Base-by-base conservation (phyloP, 2,113 vertebrate species). In the Anguilla japonica region DNA sequence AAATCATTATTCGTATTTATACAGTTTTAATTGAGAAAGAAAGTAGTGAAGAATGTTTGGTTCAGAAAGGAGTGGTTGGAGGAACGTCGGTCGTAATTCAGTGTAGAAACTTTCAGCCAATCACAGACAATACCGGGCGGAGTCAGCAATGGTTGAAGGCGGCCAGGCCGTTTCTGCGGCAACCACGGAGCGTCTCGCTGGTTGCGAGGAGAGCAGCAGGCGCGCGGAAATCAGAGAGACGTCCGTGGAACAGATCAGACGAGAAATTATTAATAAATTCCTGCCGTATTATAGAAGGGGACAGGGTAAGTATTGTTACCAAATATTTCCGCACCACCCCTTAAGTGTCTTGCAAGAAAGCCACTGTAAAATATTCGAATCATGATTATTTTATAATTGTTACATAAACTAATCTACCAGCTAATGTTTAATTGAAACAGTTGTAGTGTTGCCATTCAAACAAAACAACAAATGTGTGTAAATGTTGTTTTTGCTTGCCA, bases 111-210 rank as follows among this genome's bases (percentile, higher is more conserved):
- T 82, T 53, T 87, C 20, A 46, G 29, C 87, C 87, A 85, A 85
- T 88, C 84, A 57, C 56, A 57, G 34, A 46, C 57, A 41, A 83
- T 34, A 83, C 84, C 50, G 41, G 86, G 86, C 87, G 87, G 83
- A 29, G 16, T 75, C 81, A 41, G 15, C 81, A 85, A 40, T 83
- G 88, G 81, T 87, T 75, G 53, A 60, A 18, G 22, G 85, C 39
- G 81, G 26, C 84, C 43, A 57, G 67, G n/a, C 43, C 29, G 85
- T 89, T 79, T 89, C 90, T 84, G 89, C 90, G 85, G 84, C 83
- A 92, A 88, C 91, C 63, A n/a, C 29, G 6, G 18, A 85, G 91
- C 90, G 90, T 89, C 84, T 83, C 84, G 22, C 18, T 80, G 15
- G 39, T 41, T 41, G 40, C 40, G 40, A 50, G 39, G 40, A 50